Conservation (phyloP, 2,113 vertebrate species). For the Dasyprocta punctata region DNA sequence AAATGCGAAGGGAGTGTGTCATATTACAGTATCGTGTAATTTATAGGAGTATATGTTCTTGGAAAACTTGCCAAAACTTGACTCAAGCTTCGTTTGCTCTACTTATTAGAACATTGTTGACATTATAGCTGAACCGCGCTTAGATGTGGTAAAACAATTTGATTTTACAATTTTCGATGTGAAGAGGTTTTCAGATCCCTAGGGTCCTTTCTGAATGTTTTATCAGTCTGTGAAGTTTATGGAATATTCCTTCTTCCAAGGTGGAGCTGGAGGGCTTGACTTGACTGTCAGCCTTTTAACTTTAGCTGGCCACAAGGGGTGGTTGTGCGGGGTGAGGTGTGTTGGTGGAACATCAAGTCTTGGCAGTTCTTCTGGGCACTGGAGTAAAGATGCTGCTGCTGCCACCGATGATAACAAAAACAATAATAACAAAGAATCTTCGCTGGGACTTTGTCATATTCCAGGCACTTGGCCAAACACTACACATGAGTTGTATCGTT, state of each 20-base stretch:
- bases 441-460: background rate
- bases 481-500: background rate
- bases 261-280: background rate
- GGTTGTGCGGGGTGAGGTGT: background rate
- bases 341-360: background rate
- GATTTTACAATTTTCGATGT: conserved; percentile 15
- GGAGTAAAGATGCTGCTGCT: background rate
- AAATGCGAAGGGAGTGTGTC: conserved; percentile 47
- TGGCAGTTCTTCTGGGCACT: background rate
- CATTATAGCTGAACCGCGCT: background rate
- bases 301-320: background rate
- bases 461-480: background rate
- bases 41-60: background rate
- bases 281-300: background rate
- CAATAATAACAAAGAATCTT: background rate
- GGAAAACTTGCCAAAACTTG: conserved; percentile 66
- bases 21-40: background rate
- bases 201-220: conserved; percentile 6
- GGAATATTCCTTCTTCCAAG: background rate
- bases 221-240: conserved; percentile 2
- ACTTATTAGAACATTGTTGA: conserved; percentile 5
- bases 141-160: background rate
- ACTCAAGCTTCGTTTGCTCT: background rate
- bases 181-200: conserved; percentile 11
- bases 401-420: background rate